These are phyloP conservation scores for Crocidura indochinensis DNA, from an alignment of 2,797 vertebrate genomes.

Conservation along the genomic window DNA sequence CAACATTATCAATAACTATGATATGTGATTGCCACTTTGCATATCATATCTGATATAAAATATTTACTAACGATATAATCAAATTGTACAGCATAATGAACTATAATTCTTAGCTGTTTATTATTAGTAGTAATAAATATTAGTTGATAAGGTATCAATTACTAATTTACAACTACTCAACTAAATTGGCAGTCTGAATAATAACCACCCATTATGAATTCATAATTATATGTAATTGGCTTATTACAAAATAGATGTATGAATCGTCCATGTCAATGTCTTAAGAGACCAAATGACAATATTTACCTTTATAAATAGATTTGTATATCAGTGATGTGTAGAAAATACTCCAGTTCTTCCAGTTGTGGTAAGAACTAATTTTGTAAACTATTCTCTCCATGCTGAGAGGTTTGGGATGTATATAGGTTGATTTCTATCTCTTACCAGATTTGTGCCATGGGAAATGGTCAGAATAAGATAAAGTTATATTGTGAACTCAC, in stretches of 20 bases:
- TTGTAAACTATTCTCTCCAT: conserved; percentile 32
- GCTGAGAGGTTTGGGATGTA: conserved; percentile 24
- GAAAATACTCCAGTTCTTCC: conserved; percentile 23
- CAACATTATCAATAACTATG: conserved; percentile 37
- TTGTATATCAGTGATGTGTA: conserved; percentile 1
- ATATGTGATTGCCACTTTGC: conserved; percentile 21
- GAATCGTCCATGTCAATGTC: conserved; percentile 61
- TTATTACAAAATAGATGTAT: conserved; percentile 67
- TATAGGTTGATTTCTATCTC: conserved; percentile 15
- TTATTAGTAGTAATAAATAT: conserved; percentile 71
- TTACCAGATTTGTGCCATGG: background rate
- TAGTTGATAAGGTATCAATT: conserved; percentile 66
- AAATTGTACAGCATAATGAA: conserved; percentile 7
- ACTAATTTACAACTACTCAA: conserved; percentile 71
- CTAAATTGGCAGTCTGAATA: conserved; percentile 75
- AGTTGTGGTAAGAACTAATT: conserved; percentile 39
- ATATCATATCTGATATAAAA: conserved; percentile 35
- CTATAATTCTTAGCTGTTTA: conserved; percentile 59
- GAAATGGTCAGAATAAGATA: conserved; percentile 57
- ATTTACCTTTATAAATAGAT: conserved; percentile 63
- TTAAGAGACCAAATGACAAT: conserved; percentile 73
- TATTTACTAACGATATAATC: conserved; percentile 19
- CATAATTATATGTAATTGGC: conserved; percentile 79
- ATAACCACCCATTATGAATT: conserved; percentile 65
- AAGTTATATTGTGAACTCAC: conserved; percentile 38